Percentiles rank a stretch among this genome's conserved stretches.
Conservation (phyloP, 2,797 vertebrate species). For the Pseudomugil gertrudae region DNA sequence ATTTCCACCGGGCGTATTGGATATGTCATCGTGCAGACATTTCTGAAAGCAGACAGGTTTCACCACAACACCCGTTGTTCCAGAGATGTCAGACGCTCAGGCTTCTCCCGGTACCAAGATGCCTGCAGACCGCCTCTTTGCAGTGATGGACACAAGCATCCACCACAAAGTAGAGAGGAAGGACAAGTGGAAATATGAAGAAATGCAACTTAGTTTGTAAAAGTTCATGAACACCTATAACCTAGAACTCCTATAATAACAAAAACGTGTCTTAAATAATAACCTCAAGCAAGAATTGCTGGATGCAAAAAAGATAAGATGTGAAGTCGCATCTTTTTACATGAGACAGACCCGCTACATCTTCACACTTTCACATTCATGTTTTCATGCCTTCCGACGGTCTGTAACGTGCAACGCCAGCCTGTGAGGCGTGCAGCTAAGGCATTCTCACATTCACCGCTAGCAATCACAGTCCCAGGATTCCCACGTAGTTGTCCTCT, state of each 20-base stretch:
- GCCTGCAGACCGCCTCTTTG: not conserved
- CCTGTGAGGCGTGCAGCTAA: constrained; percentile 43
- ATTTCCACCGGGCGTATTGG: constrained; percentile 52
- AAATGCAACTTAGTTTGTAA: constrained; percentile 14
- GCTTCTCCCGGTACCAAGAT: not conserved
- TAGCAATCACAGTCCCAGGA: constrained; percentile 51
- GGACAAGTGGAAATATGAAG: not conserved
- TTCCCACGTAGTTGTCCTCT: constrained; percentile 57
- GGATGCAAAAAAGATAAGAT: not conserved
- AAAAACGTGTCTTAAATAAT: constrained; percentile 3
- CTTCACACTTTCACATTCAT: constrained; percentile 70
- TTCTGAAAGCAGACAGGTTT: constrained; percentile 42
- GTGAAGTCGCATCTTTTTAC: constrained; percentile 26
- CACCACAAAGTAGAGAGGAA: not conserved
- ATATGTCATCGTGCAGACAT: constrained; percentile 64
- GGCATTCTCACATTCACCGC: constrained; percentile 62
- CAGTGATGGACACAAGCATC: not conserved
- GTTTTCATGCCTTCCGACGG: constrained; percentile 55
- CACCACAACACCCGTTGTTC: constrained; percentile 42
- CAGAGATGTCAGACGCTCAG: constrained; percentile 16
- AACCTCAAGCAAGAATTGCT: not conserved
- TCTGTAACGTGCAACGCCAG: constrained; percentile 43
- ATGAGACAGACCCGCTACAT: constrained; percentile 3
- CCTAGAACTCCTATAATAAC: constrained; percentile 5
- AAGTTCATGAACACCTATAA: constrained; percentile 8